These are phyloP conservation scores for Sinella curviseta DNA, from an alignment of 1,140 invertebrate species.

Conservation along the genomic window DNA sequence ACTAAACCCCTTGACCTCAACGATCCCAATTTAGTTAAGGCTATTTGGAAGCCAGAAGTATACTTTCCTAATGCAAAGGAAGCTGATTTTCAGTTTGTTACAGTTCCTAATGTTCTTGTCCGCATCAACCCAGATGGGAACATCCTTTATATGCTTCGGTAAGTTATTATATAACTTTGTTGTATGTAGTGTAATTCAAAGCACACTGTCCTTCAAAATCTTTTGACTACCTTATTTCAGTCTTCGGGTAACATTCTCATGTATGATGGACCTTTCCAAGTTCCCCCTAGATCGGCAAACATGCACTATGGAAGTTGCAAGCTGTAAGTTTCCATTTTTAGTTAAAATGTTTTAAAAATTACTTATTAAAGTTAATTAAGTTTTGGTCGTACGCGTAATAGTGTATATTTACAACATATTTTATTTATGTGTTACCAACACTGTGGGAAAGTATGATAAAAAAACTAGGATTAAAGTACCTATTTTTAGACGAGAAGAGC, in stretches of 20 bases:
- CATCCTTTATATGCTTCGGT: constrained; percentile 68
- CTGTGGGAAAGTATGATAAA: too few relatives aligned
- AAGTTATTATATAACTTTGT: too few relatives aligned
- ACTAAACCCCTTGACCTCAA: constrained; percentile 61
- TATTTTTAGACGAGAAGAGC: too few relatives aligned
- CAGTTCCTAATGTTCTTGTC: constrained; percentile 68
- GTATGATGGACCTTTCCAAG: constrained; percentile 66
- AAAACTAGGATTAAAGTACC: too few relatives aligned
- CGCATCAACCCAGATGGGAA: constrained; percentile 64
- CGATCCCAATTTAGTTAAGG: constrained; percentile 62
- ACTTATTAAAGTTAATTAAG: too few relatives aligned
- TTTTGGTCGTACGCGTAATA: too few relatives aligned
- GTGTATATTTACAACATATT: too few relatives aligned
- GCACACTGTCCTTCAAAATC: too few relatives aligned
- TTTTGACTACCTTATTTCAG: too few relatives aligned
- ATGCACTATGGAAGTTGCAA: constrained; percentile 63
- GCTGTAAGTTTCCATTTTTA: constrained; percentile 61
- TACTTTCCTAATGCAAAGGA: constrained; percentile 70
- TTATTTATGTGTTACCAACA: too few relatives aligned
- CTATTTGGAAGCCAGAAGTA: constrained; percentile 69
- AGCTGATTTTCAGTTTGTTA: constrained; percentile 66
- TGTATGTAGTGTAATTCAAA: too few relatives aligned
- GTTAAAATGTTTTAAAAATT: too few relatives aligned
- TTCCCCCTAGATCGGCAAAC: constrained; percentile 64
- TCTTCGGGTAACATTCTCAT: constrained; percentile 64